Evolutionary conservation across 2,888 invertebrate genomes (phyloP).

Genomic region (Apodemia duryi): DNA sequence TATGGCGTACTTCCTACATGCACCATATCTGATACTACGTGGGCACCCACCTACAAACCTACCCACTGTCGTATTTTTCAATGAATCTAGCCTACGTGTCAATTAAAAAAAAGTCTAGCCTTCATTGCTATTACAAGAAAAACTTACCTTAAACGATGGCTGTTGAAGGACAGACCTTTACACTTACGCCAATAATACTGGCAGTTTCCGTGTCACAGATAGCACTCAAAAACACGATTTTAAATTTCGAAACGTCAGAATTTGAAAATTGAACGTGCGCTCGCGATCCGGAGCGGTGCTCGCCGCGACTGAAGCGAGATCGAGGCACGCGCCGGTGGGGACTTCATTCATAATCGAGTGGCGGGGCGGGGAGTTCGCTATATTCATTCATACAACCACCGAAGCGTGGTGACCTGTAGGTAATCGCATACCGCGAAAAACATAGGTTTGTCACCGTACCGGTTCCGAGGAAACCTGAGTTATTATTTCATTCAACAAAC

Average conservation of each 20-base stretch:
- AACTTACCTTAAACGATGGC: constrained; percentile 65
- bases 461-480: constrained; percentile 36
- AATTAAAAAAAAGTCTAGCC: constrained; percentile 42
- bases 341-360: constrained; percentile 73
- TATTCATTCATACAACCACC: constrained; percentile 64
- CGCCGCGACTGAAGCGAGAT: constrained; percentile 66
- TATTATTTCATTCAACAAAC: constrained; percentile 30
- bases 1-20: constrained; percentile 60
- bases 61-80: constrained; percentile 65
- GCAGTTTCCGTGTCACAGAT: constrained; percentile 32
- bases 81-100: constrained; percentile 63
- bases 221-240: constrained; percentile 55
- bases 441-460: constrained; percentile 31
- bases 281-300: constrained; percentile 64
- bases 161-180: constrained; percentile 34
- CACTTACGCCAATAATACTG: constrained; percentile 14
- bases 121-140: constrained; percentile 36
- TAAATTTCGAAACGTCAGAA: constrained; percentile 62
- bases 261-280: constrained; percentile 50
- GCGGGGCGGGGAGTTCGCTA: constrained; percentile 57
- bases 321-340: constrained; percentile 72
- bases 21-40: constrained; percentile 62
- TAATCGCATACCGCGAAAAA: constrained; percentile 31
- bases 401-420: constrained; percentile 35
- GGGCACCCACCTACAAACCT: constrained; percentile 69